A percentile compares a stretch with the other conserved stretches of the same genome.
Conservation (phyloP, 2,113 vertebrate species). For the Eulacestoma nigropectus region DNA sequence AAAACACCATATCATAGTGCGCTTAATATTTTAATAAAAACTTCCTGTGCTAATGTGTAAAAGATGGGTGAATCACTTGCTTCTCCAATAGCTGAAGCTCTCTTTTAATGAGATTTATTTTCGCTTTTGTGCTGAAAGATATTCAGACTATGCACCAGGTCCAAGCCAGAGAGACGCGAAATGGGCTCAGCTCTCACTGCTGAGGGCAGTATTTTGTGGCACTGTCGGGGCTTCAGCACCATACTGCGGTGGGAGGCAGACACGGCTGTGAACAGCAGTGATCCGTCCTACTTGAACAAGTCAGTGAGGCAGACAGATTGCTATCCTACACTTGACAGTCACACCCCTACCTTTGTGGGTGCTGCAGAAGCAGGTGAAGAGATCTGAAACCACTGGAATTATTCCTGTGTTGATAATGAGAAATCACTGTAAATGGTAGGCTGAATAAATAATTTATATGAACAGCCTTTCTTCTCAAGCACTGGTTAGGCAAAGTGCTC, state of each 20-base stretch:
- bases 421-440: conserved; percentile 32
- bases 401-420: not conserved
- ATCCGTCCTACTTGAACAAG: not conserved
- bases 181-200: not conserved
- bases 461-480: conserved; percentile 13
- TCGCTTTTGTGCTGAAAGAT: not conserved
- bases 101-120: not conserved
- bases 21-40: not conserved
- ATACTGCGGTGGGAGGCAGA: not conserved
- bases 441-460: conserved; percentile 32
- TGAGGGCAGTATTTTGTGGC: not conserved
- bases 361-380: not conserved
- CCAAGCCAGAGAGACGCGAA: not conserved
- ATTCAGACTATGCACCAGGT: not conserved
- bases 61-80: not conserved
- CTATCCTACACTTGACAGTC: not conserved
- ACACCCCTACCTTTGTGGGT: not conserved
- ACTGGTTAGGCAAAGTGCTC: conserved; percentile 4
- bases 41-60: not conserved
- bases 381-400: not conserved
- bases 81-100: not conserved
- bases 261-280: not conserved
- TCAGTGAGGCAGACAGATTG: not conserved
- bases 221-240: not conserved
- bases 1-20: not conserved